Evolutionary conservation across 2,888 invertebrate genomes (phyloP).

Genomic region (Nesidiocoris tenuis): DNA sequence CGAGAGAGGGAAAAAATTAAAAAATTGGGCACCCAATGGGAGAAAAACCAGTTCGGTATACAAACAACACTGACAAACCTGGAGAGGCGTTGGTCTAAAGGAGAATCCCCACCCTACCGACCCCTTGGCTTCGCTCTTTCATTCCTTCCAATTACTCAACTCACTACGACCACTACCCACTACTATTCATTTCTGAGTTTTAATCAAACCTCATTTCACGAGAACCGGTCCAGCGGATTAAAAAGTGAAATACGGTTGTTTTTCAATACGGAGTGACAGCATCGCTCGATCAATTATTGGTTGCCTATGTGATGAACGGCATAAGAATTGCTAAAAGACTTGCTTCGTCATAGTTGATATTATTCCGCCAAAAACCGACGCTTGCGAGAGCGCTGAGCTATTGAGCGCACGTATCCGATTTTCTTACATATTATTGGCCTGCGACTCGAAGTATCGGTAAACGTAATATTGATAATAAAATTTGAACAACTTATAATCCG

Average conservation of each 20-base stretch:
- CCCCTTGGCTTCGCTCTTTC: neutral
- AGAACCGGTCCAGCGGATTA: neutral
- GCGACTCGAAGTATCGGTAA: too few relatives aligned
- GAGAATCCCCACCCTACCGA: neutral
- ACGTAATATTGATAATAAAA: too few relatives aligned
- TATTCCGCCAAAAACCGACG: too few relatives aligned
- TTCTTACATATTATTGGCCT: too few relatives aligned
- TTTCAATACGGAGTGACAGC: too few relatives aligned
- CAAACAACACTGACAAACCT: constrained; percentile 36
- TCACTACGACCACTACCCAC: neutral
- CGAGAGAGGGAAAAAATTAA: neutral
- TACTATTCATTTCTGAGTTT: neutral
- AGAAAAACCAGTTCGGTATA: constrained; percentile 31
- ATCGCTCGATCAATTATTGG: too few relatives aligned
- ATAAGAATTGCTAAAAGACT: too few relatives aligned
- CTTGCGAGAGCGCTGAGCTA: too few relatives aligned
- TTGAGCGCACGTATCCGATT: too few relatives aligned
- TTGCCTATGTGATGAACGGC: too few relatives aligned
- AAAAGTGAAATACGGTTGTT: neutral
- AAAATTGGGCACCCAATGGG: neutral
- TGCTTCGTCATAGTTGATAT: too few relatives aligned
- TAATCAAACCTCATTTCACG: neutral
- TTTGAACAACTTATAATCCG: too few relatives aligned
- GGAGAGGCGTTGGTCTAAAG: neutral
- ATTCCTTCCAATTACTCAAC: constrained; percentile 3